Conservation (phyloP, 2,888 invertebrate species). For the Luffia ferchaultella region DNA sequence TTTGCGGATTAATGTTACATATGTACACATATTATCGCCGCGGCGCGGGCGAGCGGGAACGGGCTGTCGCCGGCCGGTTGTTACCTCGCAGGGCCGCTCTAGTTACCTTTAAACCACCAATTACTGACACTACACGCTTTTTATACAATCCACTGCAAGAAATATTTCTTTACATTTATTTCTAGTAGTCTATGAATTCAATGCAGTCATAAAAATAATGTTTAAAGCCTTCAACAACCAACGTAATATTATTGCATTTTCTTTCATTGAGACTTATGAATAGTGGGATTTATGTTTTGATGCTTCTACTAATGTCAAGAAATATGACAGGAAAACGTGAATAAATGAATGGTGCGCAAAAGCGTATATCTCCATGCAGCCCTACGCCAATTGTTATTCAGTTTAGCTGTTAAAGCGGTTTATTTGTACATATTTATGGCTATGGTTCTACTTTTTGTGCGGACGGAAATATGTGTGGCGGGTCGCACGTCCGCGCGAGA, state of each 20-base stretch:
- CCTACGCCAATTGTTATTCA: constrained; percentile 38
- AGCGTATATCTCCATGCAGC: constrained; percentile 30
- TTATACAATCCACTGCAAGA: too few species aligned
- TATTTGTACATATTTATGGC: constrained; percentile 68
- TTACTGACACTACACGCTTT: neutral
- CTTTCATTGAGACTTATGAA: too few species aligned
- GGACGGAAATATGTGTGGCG: constrained; percentile 68
- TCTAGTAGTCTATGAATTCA: too few species aligned
- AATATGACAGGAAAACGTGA: too few species aligned
- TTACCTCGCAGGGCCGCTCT: constrained; percentile 38
- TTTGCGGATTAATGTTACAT: constrained; percentile 67
- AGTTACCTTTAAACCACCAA: neutral
- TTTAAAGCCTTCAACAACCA: too few species aligned
- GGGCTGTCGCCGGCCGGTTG: constrained; percentile 35
- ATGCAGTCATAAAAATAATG: too few species aligned
- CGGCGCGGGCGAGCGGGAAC: constrained; percentile 36
- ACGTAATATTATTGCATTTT: too few species aligned
- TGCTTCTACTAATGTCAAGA: too few species aligned
- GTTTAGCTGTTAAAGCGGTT: constrained; percentile 53
- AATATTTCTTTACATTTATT: too few species aligned
- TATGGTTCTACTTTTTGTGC: constrained; percentile 66
- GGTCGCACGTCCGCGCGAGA: constrained; percentile 67
- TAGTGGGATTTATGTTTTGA: too few species aligned
- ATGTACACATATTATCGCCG: constrained; percentile 65
- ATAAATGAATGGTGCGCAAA: too few species aligned